Base-by-base conservation (phyloP, 1,140 invertebrate species). In the Meloidogyne exigua region DNA sequence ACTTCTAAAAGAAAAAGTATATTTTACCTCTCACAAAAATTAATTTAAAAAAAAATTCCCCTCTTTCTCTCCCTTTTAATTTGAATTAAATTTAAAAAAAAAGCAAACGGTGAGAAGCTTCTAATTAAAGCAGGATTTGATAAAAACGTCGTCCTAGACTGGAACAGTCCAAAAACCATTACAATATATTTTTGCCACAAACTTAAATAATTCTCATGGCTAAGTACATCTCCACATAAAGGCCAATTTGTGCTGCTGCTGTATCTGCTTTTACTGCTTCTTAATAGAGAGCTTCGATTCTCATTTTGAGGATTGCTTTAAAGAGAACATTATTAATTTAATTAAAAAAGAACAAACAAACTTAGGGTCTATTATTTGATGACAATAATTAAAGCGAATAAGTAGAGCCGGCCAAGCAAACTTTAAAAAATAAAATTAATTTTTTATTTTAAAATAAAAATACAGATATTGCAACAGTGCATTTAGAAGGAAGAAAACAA, bases 331-430 rank as follows among this genome's bases (percentile, higher is more conserved):
- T 74, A 72, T 5, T 32, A 39, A 78, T 62, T 42, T 23, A 63
- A 57, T 9, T 64, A 23, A 23, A 82, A 83, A 83, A 21, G 62
- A 63, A 18, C 73, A 28, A 26, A 81, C 83, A 84, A 85, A 90
- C 90, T 93, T 93, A n/a, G 95, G 94, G 90, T 98, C 96, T 15
- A 99, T 92, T 76, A 95, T 92, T 67, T 92, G 92, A 86, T 93
- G 96, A 0, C 98, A 89, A 1, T 93, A 92, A 81, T 93, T 94
- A 44, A 98, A 91, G 78, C 96, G 91, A 0, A 92, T 92, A 88
- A 94, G 96, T 5, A 98, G 92, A 78, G 96, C 93, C 0, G 95
- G 94, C 96, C 96, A 99, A 0, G 95, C 93, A 84, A 95, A 93
- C 57, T 92, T 32, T 32, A 3, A 32, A 69, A 73, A 26, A 65